Evolutionary conservation across 2,113 vertebrate genomes (phyloP).

Genomic region (Cinclus mexicanus): DNA sequence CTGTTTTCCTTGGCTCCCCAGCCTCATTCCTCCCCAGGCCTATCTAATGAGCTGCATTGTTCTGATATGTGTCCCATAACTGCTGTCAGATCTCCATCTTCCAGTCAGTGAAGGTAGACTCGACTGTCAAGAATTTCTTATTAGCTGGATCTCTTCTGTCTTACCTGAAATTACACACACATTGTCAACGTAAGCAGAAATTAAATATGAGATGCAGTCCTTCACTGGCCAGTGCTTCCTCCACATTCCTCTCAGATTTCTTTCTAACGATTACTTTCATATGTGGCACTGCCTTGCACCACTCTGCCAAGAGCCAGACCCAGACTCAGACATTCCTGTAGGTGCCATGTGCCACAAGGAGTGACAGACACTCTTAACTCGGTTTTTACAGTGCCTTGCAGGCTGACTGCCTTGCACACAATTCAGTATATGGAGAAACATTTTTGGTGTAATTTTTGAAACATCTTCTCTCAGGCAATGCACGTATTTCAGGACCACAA

Average conservation of each 20-base stretch:
- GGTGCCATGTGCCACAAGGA: not conserved
- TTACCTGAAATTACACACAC: not conserved
- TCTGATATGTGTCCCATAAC: not conserved
- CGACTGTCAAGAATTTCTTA: not conserved
- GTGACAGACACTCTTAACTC: not conserved
- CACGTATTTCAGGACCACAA: not conserved
- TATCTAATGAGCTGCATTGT: not conserved
- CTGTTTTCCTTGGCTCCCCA: not conserved
- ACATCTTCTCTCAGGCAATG: not conserved
- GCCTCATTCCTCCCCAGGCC: not conserved
- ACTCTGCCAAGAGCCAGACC: not conserved
- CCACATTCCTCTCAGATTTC: not conserved
- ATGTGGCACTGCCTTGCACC: not conserved
- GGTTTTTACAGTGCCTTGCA: not conserved
- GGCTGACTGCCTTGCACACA: not conserved
- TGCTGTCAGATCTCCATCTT: not conserved
- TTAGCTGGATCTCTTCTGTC: not conserved
- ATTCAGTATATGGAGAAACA: not conserved
- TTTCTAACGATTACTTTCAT: not conserved
- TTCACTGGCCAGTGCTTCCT: not conserved
- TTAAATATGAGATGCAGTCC: not conserved
- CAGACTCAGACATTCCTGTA: not conserved
- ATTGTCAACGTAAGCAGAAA: not conserved
- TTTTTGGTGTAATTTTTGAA: not conserved
- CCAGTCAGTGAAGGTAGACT: not conserved